Conservation (phyloP, 1,140 invertebrate species). For the Nomia melanderi region DNA sequence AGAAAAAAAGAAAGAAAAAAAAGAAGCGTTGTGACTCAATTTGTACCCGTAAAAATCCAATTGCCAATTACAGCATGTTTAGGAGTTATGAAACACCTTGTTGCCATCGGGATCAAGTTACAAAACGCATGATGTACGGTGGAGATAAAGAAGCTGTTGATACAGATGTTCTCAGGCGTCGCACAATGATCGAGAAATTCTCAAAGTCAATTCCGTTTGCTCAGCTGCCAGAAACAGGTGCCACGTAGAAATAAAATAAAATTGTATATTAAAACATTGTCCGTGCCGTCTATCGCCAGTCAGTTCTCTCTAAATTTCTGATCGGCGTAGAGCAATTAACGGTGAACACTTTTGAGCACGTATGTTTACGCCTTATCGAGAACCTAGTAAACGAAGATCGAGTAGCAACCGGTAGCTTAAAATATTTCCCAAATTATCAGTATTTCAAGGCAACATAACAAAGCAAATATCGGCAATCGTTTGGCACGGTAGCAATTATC, state of each 20-base stretch:
- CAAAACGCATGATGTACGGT: conserved; percentile 21
- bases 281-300: conserved; percentile 22
- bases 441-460: conserved; percentile 2
- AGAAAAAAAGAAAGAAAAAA: not conserved
- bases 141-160: conserved; percentile 60
- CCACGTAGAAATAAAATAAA: conserved; percentile 52
- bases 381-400: conserved; percentile 41
- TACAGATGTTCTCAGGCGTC: conserved; percentile 56
- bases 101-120: conserved; percentile 20
- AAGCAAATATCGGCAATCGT: not conserved
- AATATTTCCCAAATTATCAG: conserved; percentile 24
- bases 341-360: conserved; percentile 7
- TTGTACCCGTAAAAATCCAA: not conserved
- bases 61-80: conserved; percentile 1
- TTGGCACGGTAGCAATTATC: not conserved
- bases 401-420: not conserved
- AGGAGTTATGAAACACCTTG: not conserved
- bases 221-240: conserved; percentile 49
- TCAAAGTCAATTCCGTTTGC: conserved; percentile 52
- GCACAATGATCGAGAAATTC: conserved; percentile 46
- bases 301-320: conserved; percentile 48
- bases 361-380: conserved; percentile 11
- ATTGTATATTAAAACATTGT: conserved; percentile 33
- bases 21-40: not conserved
- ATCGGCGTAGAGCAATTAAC: conserved; percentile 8